These are phyloP conservation scores for Holcopasites calliopsidis DNA, from an alignment of 1,140 invertebrate species.

Conservation along the genomic window DNA sequence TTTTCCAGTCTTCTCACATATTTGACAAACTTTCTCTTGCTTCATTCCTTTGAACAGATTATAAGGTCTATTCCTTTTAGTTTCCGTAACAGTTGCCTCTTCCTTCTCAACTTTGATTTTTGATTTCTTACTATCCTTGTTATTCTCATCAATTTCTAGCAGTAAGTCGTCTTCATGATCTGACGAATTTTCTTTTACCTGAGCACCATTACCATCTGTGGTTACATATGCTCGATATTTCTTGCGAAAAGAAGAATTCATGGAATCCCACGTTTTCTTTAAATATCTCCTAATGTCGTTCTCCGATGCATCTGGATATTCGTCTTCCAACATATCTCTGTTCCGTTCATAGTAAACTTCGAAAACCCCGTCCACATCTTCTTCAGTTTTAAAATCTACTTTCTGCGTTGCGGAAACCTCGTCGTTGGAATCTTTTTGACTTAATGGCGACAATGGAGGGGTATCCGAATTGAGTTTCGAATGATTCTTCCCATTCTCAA, in stretches of 20 bases:
- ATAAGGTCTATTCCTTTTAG: constrained; percentile 73
- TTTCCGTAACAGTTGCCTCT: constrained; percentile 42
- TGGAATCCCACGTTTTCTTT: constrained; percentile 80
- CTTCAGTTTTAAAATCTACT: constrained; percentile 47
- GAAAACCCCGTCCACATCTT: constrained; percentile 72
- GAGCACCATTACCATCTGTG: constrained; percentile 31
- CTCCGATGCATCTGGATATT: constrained; percentile 79
- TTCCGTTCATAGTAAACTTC: constrained; percentile 79
- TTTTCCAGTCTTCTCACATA: constrained; percentile 82
- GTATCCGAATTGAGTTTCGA: constrained; percentile 62
- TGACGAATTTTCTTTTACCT: constrained; percentile 47
- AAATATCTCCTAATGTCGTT: constrained; percentile 79
- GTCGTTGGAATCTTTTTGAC: constrained; percentile 67
- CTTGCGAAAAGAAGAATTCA: constrained; percentile 67
- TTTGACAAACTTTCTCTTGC: constrained; percentile 84
- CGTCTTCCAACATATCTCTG: constrained; percentile 78
- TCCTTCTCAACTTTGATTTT: constrained; percentile 52
- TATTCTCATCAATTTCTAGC: constrained; percentile 44
- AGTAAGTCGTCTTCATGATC: constrained; percentile 56
- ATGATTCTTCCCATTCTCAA: constrained; percentile 51
- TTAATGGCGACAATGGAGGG: constrained; percentile 67
- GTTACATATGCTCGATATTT: constrained; percentile 62
- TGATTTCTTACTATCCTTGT: constrained; percentile 54
- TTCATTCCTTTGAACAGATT: constrained; percentile 83
- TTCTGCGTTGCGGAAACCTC: constrained; percentile 56